Conservation (phyloP, 2,888 invertebrate genomes). For the Metacarcinus magister region DNA sequence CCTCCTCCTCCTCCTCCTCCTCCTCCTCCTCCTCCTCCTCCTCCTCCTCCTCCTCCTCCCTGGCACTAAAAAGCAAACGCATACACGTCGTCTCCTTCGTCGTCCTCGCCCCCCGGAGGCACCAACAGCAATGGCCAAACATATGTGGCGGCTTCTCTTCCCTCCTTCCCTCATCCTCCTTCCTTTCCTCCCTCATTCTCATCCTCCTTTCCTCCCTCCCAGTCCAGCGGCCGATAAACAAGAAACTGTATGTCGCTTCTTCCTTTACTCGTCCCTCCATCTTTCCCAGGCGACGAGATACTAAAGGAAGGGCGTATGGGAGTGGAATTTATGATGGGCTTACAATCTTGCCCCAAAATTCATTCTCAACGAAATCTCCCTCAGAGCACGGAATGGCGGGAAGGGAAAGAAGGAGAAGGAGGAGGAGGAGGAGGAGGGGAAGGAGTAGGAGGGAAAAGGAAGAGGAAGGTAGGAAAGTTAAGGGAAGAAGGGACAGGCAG, state of each 20-base stretch:
- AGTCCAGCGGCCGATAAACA: background rate
- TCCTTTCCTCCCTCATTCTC: background rate
- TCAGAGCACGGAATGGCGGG: background rate
- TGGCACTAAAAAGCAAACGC: background rate
- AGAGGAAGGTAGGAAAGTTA: background rate
- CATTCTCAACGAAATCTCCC: background rate
- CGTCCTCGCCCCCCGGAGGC: background rate
- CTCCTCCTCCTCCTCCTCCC: background rate
- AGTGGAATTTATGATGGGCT: background rate
- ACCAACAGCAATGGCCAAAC: background rate
- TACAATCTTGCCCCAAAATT: background rate
- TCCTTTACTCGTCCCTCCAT: background rate
- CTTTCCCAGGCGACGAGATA: background rate
- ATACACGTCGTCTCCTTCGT: background rate
- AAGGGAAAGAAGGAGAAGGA: background rate
- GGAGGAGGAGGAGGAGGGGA: background rate
- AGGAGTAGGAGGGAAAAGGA: background rate
- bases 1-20: background rate
- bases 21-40: background rate
- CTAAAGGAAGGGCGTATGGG: background rate
- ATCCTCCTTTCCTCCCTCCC: background rate
- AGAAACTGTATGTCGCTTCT: background rate
- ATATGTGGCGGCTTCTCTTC: background rate
- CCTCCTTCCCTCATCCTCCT: background rate
- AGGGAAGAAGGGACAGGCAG: background rate